A percentile compares a stretch with the other conserved stretches of the same genome.
These are phyloP conservation scores for Melanogrammus aeglefinus DNA, from an alignment of 2,797 vertebrate genomes.

Conservation along the genomic window DNA sequence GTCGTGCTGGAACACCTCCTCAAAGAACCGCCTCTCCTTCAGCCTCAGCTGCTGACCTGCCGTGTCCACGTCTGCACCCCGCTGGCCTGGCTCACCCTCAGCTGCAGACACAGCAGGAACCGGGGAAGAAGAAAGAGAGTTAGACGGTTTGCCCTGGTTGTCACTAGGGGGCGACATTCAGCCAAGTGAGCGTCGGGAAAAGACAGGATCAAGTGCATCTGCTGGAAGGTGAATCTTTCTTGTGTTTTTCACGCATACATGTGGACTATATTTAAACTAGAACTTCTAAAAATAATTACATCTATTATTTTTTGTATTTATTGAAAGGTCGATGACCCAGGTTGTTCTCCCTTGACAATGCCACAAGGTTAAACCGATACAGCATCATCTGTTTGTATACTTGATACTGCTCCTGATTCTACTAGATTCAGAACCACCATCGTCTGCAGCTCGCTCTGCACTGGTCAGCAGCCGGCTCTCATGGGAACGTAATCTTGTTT, in stretches of 20 bases:
- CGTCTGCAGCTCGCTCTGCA: conserved; percentile 22
- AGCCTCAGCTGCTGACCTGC: conserved; percentile 82
- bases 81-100: conserved; percentile 75
- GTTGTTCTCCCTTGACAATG: background rate
- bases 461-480: conserved; percentile 18
- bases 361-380: background rate
- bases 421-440: background rate
- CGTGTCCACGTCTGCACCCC: conserved; percentile 72
- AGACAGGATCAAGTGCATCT: background rate
- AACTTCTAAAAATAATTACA: too few relatives aligned
- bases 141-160: background rate
- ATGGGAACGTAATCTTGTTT: conserved; percentile 43
- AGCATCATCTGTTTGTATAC: background rate
- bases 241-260: background rate
- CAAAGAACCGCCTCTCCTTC: conserved; percentile 92
- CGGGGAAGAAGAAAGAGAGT: background rate
- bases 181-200: background rate
- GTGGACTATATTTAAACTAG: too few relatives aligned
- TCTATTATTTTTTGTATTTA: background rate
- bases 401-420: background rate
- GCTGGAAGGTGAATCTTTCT: background rate
- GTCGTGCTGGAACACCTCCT: conserved; percentile 94
- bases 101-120: conserved; percentile 58
- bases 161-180: background rate
- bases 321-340: background rate